phyloP scores from a whole-genome alignment of 2,797 vertebrate species.

The Rallus crepitans region DNA sequence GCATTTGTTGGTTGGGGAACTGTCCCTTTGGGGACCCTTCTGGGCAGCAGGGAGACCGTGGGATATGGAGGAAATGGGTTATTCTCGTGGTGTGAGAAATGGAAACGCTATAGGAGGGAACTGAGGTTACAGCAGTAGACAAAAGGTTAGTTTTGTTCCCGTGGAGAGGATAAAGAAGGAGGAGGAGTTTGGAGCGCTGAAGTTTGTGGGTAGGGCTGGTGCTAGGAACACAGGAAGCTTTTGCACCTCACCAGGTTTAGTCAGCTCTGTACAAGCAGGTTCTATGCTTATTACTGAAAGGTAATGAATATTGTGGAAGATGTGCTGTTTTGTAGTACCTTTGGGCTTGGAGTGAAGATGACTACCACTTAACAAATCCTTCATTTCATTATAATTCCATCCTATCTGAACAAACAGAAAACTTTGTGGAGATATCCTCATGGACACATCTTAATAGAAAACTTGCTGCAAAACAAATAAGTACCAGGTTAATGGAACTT shows the following conservation, averaged over 20 bases:
- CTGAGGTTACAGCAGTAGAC: neutral
- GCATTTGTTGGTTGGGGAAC: neutral
- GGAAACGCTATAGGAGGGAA: neutral
- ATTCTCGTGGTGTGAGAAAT: neutral
- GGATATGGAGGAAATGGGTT: neutral
- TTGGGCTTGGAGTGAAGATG: neutral
- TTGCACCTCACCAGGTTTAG: neutral
- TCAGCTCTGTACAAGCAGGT: neutral
- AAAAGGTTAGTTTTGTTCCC: neutral
- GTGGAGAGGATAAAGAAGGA: too few relatives aligned
- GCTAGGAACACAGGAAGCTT: neutral
- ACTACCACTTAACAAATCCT: neutral
- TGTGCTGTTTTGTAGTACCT: neutral
- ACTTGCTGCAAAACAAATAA: neutral
- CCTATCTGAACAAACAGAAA: neutral
- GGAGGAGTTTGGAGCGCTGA: neutral
- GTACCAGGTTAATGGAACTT: neutral
- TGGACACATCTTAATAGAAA: accelerated
- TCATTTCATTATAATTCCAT: neutral
- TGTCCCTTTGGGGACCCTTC: neutral
- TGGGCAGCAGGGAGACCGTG: neutral
- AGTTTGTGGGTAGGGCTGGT: neutral
- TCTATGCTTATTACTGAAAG: neutral
- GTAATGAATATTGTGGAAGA: neutral
- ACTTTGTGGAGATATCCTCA: neutral